Percentiles rank a stretch among this genome's conserved stretches.
Evolutionary conservation across 2,888 invertebrate species (phyloP).

Genomic region (Cosmia pyralina): DNA sequence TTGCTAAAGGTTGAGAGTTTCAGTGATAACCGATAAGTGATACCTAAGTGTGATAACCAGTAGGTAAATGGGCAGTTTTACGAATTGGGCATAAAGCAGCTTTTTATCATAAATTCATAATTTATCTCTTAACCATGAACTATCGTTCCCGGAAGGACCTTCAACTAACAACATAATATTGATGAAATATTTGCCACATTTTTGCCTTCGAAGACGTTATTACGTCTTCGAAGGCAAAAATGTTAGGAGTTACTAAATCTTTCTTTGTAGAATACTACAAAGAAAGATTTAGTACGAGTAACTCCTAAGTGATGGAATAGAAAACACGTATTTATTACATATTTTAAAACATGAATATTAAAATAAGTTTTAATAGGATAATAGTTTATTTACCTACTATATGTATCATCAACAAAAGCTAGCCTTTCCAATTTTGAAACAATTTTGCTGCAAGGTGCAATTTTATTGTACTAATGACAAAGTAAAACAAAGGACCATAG

Average conservation of each 20-base stretch:
- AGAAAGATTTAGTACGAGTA: neutral
- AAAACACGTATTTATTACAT: neutral
- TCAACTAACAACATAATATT: neutral
- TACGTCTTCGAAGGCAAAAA: no score
- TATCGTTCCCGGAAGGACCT: slow-evolving; percentile 16
- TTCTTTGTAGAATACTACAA: no score
- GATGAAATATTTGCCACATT: slow-evolving; percentile 2
- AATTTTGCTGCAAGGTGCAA: no score
- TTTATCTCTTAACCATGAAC: slow-evolving; percentile 12
- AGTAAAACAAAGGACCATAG: no score
- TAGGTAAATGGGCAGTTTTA: neutral
- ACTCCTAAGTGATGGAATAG: neutral
- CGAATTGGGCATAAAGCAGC: neutral
- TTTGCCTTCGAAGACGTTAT: neutral
- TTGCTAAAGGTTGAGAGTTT: neutral
- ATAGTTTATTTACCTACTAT: no score
- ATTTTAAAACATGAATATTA: no score
- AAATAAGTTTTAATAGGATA: no score
- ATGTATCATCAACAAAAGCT: no score
- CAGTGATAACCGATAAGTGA: neutral
- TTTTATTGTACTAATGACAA: no score
- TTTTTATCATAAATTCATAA: neutral
- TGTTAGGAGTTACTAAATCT: no score
- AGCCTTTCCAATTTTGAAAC: no score
- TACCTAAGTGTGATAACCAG: neutral